These are phyloP conservation scores for Drosophila putrida DNA, from an alignment of 2,888 invertebrate genomes.

Conservation along the genomic window DNA sequence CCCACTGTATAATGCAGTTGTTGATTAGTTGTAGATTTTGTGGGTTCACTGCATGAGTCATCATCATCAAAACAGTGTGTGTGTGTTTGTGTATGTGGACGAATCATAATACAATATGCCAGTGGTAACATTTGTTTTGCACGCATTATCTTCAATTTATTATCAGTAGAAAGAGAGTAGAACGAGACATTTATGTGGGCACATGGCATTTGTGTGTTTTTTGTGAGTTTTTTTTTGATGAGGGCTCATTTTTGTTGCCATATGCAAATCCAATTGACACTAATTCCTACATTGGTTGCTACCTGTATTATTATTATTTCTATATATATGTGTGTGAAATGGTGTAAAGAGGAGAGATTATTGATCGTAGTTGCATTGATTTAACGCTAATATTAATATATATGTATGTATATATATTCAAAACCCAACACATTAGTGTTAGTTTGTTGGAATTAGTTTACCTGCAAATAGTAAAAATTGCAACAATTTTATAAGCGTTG, in stretches of 20 bases:
- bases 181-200: slow-evolving; percentile 36
- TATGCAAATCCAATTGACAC: slow-evolving; percentile 42
- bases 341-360: not conserved
- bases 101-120: slow-evolving; percentile 24
- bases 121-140: slow-evolving; percentile 21
- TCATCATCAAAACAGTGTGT: not conserved
- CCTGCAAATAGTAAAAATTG: no score
- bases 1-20: slow-evolving; percentile 20
- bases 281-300: slow-evolving; percentile 18
- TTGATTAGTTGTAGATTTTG: slow-evolving; percentile 38
- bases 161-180: slow-evolving; percentile 22
- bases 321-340: not conserved
- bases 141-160: slow-evolving; percentile 32
- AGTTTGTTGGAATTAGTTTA: no score
- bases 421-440: no score
- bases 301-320: not conserved
- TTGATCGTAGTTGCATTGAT: not conserved
- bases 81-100: slow-evolving; percentile 5
- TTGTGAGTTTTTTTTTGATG: slow-evolving; percentile 30
- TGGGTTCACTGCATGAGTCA: slow-evolving; percentile 37
- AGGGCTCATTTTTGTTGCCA: slow-evolving; percentile 28
- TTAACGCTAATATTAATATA: not conserved
- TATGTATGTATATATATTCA: no score
- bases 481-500: no score
- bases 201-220: slow-evolving; percentile 13